Evolutionary conservation across 2,113 vertebrate species (phyloP).

Genomic region (Anthoscopus minutus): DNA sequence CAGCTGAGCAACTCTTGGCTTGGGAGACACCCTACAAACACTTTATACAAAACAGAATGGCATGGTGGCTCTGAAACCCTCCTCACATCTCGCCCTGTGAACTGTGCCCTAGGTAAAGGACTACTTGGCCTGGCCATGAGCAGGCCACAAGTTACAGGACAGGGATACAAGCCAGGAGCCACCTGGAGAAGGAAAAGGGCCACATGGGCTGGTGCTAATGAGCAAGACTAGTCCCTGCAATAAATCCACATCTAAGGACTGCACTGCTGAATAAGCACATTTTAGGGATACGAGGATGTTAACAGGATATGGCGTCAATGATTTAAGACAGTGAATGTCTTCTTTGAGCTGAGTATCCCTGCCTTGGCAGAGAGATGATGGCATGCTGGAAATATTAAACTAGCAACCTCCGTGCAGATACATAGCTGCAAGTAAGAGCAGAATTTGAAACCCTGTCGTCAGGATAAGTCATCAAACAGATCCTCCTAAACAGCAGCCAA

Average conservation of each 20-base stretch:
- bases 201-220: not conserved
- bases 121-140: not conserved
- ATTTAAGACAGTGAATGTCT: not conserved
- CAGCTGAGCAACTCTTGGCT: not conserved
- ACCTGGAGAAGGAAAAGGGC: not conserved
- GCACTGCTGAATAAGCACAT: not conserved
- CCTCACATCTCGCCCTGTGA: not conserved
- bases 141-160: not conserved
- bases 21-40: not conserved
- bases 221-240: not conserved
- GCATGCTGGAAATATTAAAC: conserved; percentile 16
- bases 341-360: not conserved
- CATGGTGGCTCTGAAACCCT: not conserved
- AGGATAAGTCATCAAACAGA: conserved; percentile 48
- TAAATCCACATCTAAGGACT: not conserved
- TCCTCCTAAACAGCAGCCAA: conserved; percentile 55
- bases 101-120: not conserved
- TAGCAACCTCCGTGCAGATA: not conserved
- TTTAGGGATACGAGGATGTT: not conserved
- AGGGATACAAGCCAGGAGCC: not conserved
- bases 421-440: not conserved
- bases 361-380: not conserved
- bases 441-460: not conserved
- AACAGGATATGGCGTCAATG: not conserved
- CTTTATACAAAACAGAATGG: not conserved